Evolutionary conservation across 2,797 vertebrate genomes (phyloP).

Genomic region (Ambastaia sidthimunki): DNA sequence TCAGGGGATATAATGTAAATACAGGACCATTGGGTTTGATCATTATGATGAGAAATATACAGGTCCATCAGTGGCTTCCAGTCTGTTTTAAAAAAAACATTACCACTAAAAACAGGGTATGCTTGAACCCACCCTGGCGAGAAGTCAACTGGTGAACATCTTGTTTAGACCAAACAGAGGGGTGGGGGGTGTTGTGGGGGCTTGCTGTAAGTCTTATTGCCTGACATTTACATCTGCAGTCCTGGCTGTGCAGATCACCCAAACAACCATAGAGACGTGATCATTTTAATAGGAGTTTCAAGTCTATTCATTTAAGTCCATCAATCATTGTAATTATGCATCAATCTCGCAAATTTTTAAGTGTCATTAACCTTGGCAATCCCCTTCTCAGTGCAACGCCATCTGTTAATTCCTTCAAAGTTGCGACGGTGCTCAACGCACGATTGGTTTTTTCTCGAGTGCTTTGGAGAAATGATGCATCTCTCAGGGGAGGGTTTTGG

Average conservation of each 20-base stretch:
- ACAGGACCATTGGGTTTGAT: slow-evolving; percentile 32
- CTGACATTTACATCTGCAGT: slow-evolving; percentile 48
- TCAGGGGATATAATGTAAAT: slow-evolving; percentile 41
- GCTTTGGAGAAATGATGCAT: slow-evolving; percentile 59
- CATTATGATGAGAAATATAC: slow-evolving; percentile 43
- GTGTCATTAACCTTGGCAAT: slow-evolving; percentile 83
- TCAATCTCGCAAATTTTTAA: slow-evolving; percentile 80
- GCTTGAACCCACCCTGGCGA: slow-evolving; percentile 23
- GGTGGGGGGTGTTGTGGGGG: neutral
- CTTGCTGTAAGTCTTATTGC: slow-evolving; percentile 6
- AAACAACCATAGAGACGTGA: slow-evolving; percentile 57
- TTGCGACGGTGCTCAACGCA: slow-evolving; percentile 58
- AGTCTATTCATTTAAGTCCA: slow-evolving; percentile 69
- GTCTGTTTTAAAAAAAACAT: slow-evolving; percentile 40
- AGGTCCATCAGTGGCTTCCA: slow-evolving; percentile 16
- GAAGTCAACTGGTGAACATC: slow-evolving; percentile 21
- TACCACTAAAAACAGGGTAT: slow-evolving; percentile 17
- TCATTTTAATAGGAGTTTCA: slow-evolving; percentile 58
- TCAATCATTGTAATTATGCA: slow-evolving; percentile 81
- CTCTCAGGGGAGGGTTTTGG: slow-evolving; percentile 60
- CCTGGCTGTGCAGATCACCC: slow-evolving; percentile 39
- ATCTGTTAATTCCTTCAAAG: slow-evolving; percentile 78
- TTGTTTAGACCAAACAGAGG: slow-evolving; percentile 23
- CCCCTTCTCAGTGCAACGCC: slow-evolving; percentile 73
- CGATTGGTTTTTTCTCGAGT: slow-evolving; percentile 46